phyloP scores from a whole-genome alignment of 2,888 invertebrate species.

The Lithophane leautieri region DNA sequence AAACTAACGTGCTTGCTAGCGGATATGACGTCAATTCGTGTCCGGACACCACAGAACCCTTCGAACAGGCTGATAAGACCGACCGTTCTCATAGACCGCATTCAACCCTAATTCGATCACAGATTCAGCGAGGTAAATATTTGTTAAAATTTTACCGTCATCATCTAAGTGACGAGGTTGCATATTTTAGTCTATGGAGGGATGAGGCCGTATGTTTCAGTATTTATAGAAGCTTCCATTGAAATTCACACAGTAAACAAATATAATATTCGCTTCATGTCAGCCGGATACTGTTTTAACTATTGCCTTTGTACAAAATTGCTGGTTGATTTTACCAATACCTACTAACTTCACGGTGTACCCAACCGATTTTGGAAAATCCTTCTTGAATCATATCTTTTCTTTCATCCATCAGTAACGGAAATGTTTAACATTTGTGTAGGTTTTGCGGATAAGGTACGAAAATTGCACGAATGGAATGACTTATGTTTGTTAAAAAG shows the following conservation, averaged over 20 bases:
- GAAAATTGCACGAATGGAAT: background rate
- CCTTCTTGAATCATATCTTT: no score
- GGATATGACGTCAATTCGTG: conserved; percentile 50
- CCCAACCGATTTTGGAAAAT: background rate
- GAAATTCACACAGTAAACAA: background rate
- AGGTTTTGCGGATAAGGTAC: background rate
- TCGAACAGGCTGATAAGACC: conserved; percentile 43
- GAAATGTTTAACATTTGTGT: background rate
- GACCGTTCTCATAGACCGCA: conserved; percentile 27
- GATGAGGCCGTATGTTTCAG: conserved; percentile 2
- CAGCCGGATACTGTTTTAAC: background rate
- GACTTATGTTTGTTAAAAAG: background rate
- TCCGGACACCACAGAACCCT: conserved; percentile 37
- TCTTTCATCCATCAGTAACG: conserved; percentile 19
- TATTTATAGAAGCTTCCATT: conserved; percentile 23
- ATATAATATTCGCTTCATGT: background rate
- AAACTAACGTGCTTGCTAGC: conserved; percentile 19
- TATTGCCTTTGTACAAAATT: background rate
- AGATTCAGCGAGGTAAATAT: conserved; percentile 45
- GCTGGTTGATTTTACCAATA: background rate
- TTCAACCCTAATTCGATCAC: conserved; percentile 49
- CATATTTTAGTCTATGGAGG: conserved; percentile 17
- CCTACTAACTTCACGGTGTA: background rate
- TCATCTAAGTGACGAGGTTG: conserved; percentile 25
- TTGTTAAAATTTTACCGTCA: conserved; percentile 40